Evolutionary conservation across 2,113 vertebrate species (phyloP).

Genomic region (Tiliqua scincoides): DNA sequence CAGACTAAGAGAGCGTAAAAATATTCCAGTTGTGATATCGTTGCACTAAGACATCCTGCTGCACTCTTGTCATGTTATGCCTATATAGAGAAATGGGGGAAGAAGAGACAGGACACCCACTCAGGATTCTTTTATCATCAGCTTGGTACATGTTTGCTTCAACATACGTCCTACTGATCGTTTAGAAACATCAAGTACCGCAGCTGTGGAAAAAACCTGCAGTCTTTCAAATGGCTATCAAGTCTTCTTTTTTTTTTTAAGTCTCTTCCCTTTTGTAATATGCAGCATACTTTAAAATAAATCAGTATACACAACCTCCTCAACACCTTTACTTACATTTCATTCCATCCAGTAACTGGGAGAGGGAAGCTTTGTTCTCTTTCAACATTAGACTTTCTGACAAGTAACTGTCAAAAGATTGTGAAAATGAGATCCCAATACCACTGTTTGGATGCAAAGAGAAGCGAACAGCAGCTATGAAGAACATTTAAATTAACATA

Average conservation of each 20-base stretch:
- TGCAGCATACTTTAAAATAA: not conserved
- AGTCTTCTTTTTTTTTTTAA: not conserved
- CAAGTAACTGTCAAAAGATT: conserved; percentile 83
- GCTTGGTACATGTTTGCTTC: not conserved
- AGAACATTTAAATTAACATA: conserved; percentile 7
- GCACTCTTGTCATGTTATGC: not conserved
- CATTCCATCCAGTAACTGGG: conserved; percentile 88
- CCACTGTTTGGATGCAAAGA: conserved; percentile 11
- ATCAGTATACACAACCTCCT: not conserved
- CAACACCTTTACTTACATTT: conserved; percentile 84
- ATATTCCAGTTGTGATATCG: not conserved
- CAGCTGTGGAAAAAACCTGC: not conserved
- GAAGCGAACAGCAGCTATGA: not conserved
- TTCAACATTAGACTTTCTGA: conserved; percentile 87
- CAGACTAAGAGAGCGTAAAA: not conserved
- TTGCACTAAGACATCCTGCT: not conserved
- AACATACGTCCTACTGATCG: not conserved
- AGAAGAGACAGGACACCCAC: not conserved
- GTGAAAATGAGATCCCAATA: conserved; percentile 6
- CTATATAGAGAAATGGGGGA: no score
- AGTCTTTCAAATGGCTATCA: conserved; percentile 2
- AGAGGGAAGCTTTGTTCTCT: conserved; percentile 80
- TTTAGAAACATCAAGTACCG: not conserved
- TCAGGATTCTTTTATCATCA: not conserved
- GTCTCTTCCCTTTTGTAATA: not conserved